Percentiles rank a stretch among this genome's conserved stretches.
Evolutionary conservation across 2,888 invertebrate species (phyloP).

Genomic region (Synergus itoensis): DNA sequence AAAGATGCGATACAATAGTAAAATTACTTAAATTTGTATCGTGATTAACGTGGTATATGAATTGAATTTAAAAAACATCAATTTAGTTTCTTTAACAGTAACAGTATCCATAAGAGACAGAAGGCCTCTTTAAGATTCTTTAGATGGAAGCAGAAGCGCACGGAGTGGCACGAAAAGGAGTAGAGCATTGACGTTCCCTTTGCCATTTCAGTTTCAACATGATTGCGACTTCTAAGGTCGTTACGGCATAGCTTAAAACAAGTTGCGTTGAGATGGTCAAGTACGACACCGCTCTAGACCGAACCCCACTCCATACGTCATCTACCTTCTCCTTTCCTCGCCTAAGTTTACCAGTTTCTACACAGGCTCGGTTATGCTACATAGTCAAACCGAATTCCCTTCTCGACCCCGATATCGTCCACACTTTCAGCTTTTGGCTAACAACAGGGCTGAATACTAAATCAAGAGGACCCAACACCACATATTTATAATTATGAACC

Average conservation of each 20-base stretch:
- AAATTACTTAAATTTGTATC: no score
- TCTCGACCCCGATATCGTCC: background rate
- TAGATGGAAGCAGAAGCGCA: background rate
- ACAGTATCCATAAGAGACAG: no score
- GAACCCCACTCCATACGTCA: constrained; percentile 57
- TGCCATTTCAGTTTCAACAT: constrained; percentile 62
- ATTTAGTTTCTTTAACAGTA: no score
- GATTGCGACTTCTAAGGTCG: constrained; percentile 72
- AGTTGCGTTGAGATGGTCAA: constrained; percentile 77
- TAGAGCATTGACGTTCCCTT: constrained; percentile 44
- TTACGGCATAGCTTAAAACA: constrained; percentile 73
- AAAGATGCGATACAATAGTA: no score
- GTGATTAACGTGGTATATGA: no score
- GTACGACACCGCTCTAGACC: constrained; percentile 73
- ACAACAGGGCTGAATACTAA: background rate
- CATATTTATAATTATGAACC: background rate
- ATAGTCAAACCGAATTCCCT: constrained; percentile 6
- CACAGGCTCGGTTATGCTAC: constrained; percentile 32
- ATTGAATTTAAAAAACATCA: no score
- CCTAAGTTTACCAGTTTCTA: constrained; percentile 46
- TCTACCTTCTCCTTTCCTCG: constrained; percentile 55
- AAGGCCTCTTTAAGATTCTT: no score
- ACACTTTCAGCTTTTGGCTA: background rate
- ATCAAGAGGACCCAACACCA: constrained; percentile 3
- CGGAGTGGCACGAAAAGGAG: background rate